A percentile compares a stretch with the other conserved stretches of the same genome.
These are phyloP conservation scores for Fringilla coelebs DNA, from an alignment of 2,797 vertebrate genomes.

Conservation along the genomic window DNA sequence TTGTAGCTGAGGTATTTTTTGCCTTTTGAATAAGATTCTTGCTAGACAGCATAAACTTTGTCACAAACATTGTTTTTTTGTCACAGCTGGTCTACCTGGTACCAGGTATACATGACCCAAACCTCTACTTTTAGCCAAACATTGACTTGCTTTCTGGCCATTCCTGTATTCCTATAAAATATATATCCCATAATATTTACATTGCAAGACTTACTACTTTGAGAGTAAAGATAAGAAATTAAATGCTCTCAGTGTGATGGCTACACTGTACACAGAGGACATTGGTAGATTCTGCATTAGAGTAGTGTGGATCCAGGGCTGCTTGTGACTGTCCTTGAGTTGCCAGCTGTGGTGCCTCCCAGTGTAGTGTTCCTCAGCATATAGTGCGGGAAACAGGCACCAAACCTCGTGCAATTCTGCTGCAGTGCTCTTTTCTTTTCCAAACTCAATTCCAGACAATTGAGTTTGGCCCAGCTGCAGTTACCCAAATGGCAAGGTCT, in stretches of 20 bases:
- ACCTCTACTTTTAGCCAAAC: background rate
- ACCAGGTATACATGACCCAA: background rate
- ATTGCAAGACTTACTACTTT: background rate
- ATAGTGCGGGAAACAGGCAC: background rate
- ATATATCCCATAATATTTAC: background rate
- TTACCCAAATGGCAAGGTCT: background rate
- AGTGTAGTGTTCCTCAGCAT: accelerated
- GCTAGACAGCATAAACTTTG: background rate
- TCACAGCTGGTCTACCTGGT: background rate
- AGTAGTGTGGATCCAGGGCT: background rate
- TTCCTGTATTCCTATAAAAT: background rate
- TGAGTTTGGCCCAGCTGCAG: background rate
- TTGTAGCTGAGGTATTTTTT: background rate
- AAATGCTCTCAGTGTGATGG: background rate
- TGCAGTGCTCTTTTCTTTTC: background rate
- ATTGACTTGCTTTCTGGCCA: background rate
- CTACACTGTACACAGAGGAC: background rate
- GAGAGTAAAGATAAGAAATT: background rate
- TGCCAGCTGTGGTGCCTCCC: background rate
- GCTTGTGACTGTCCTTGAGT: background rate
- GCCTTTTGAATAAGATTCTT: background rate
- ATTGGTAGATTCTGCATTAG: background rate
- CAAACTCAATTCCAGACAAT: background rate
- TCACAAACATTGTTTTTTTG: background rate
- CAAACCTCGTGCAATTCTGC: background rate